Evolutionary conservation across 2,888 invertebrate genomes (phyloP).

Genomic region (Athripsodes cinereus): DNA sequence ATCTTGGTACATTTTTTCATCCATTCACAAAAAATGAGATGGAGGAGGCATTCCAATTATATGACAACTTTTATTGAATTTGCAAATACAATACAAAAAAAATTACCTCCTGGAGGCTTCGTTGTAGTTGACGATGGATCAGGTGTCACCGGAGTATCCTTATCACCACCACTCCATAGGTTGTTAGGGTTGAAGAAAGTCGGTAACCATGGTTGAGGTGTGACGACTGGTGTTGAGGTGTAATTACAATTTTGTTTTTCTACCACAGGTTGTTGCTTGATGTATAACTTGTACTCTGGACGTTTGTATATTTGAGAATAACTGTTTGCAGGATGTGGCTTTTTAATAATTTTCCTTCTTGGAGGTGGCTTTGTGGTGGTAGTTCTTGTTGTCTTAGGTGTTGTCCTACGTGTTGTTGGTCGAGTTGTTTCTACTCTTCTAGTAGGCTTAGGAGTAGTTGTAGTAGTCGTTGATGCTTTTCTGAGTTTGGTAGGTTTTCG

Average conservation of each 20-base stretch:
- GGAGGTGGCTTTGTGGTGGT: background rate
- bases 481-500: background rate
- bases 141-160: background rate
- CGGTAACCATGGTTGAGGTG: background rate
- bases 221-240: background rate
- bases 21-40: background rate
- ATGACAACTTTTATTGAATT: too few relatives aligned
- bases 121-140: slow-evolving; percentile 2
- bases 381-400: background rate
- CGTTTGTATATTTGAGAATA: background rate
- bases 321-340: background rate
- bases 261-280: background rate
- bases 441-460: slow-evolving; percentile 5
- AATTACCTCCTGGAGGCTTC: slow-evolving; percentile 15
- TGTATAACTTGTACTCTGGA: background rate
- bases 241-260: background rate
- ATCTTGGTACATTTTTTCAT: background rate
- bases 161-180: background rate
- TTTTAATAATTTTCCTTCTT: background rate
- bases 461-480: slow-evolving; percentile 7
- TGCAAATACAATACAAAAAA: too few relatives aligned
- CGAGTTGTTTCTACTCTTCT: background rate
- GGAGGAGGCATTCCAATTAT: background rate
- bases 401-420: background rate
- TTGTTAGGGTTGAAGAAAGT: background rate